These are phyloP conservation scores for Morinoia aosen DNA, from an alignment of 2,888 invertebrate species.

Conservation along the genomic window DNA sequence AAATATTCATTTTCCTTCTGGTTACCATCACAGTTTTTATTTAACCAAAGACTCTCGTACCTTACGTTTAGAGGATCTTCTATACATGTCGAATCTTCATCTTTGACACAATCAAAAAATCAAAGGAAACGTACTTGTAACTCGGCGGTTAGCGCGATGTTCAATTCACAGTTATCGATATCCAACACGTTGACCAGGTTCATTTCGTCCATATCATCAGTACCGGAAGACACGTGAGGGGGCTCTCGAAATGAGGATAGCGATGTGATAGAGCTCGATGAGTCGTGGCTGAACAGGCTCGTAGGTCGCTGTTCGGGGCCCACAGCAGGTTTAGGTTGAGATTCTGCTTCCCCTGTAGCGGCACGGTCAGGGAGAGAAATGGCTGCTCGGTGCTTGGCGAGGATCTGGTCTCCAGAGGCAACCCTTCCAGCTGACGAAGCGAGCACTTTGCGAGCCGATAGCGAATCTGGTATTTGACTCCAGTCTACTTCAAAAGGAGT, in stretches of 20 bases:
- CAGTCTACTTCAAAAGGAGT: background rate
- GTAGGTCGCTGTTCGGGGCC: background rate
- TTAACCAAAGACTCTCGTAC: background rate
- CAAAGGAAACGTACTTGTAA: background rate
- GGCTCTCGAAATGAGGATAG: background rate
- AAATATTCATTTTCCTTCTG: background rate
- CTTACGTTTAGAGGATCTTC: background rate
- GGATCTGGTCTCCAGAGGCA: background rate
- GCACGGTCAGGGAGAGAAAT: background rate
- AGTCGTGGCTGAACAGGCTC: constrained; percentile 29
- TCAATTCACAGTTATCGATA: constrained; percentile 9
- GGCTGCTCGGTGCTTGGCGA: background rate
- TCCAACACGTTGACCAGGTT: background rate
- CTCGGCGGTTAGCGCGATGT: constrained; percentile 28
- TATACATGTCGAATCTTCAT: background rate
- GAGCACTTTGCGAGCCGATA: background rate
- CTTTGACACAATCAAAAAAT: background rate
- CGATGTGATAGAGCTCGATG: background rate
- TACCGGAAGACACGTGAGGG: background rate
- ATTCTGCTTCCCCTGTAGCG: background rate
- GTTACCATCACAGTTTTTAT: background rate
- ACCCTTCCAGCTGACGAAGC: background rate
- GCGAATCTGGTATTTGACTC: background rate
- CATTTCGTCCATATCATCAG: background rate
- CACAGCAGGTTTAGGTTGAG: background rate